Base-by-base conservation (phyloP, 2,113 vertebrate genomes). In the Rynchops niger region DNA sequence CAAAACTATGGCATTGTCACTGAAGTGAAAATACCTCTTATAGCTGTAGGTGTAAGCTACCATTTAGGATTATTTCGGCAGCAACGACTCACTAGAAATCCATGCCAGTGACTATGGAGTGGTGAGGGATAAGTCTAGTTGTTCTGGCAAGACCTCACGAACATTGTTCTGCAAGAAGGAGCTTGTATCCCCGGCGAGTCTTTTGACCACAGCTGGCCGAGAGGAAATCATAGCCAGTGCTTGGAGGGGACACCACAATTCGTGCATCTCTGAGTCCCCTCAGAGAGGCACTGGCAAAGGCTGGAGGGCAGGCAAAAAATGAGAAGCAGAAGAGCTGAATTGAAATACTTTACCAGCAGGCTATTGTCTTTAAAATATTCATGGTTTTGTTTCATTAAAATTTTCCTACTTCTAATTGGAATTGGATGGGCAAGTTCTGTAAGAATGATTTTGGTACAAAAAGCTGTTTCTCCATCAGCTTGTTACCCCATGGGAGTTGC, bases 341-440 rank as follows among this genome's bases (percentile, higher is more conserved):
- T 56, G 36, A 82, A 95, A 79, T 77, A 42, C 45, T 94, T 89
- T 66, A 93, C 38, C 86, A 94, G 53, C 52, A 87, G 81, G n/a
- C 73, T 92, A 87, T 87, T 85, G 77, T 95, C 72, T 97, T 95
- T 95, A 73, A 97, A 95, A 94, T 95, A 93, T 91, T 96, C 59
- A 93, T 91, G 62, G 58, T 2, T 95, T 89, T 93, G 27, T 91
- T 91, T 94, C 82, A 89, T 89, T 93, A 95, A 79, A 87, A 36
- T 93, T 91, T 87, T 89, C 86, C 61, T 91, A 5, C 40, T 93
- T 89, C 73, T 94, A 94, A 95, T 87, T 95, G 93, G 84, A 94
- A 87, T 65, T 85, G 78, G 70, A 85, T 80, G 74, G 43, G 66
- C 45, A 80, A 88, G 74, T 89, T 87, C 91, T 93, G 45, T 76